Evolutionary conservation across 2,888 invertebrate genomes (phyloP).

Genomic region (Pinctada fucata): DNA sequence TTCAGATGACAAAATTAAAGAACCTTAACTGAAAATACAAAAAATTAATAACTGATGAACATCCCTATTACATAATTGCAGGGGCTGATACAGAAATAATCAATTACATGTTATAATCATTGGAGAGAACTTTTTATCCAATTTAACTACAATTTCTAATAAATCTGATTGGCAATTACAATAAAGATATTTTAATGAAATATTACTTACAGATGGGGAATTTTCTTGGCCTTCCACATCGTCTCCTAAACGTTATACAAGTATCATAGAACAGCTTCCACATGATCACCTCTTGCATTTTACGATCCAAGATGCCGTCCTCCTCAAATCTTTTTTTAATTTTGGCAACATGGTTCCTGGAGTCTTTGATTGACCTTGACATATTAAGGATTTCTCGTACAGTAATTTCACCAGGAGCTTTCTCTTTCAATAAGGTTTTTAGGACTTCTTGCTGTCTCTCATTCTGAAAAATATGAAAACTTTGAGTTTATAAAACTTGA

Average conservation of each 20-base stretch:
- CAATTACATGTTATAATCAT: no score
- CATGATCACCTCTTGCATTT: constrained; percentile 28
- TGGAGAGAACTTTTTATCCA: no score
- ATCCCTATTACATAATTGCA: no score
- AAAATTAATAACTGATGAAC: no score
- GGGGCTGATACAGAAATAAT: no score
- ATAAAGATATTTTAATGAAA: neutral
- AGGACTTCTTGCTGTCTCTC: constrained; percentile 15
- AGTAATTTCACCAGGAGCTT: constrained; percentile 28
- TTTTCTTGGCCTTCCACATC: constrained; percentile 31
- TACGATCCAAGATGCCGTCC: constrained; percentile 7
- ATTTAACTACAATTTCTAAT: no score
- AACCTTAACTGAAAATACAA: no score
- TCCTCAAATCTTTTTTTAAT: neutral
- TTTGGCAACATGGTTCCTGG: neutral
- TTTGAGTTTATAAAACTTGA: neutral
- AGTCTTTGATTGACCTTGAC: neutral
- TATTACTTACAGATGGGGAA: constrained; percentile 33
- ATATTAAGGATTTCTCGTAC: constrained; percentile 32
- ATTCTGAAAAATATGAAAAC: constrained; percentile 11
- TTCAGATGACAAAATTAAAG: no score
- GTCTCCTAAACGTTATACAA: neutral
- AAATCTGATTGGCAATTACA: no score
- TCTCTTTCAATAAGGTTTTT: neutral
- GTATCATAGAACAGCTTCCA: constrained; percentile 28